These are phyloP conservation scores for Holothuria scabra DNA, from an alignment of 53 echinoderm and acorn worm species.

Conservation along the genomic window DNA sequence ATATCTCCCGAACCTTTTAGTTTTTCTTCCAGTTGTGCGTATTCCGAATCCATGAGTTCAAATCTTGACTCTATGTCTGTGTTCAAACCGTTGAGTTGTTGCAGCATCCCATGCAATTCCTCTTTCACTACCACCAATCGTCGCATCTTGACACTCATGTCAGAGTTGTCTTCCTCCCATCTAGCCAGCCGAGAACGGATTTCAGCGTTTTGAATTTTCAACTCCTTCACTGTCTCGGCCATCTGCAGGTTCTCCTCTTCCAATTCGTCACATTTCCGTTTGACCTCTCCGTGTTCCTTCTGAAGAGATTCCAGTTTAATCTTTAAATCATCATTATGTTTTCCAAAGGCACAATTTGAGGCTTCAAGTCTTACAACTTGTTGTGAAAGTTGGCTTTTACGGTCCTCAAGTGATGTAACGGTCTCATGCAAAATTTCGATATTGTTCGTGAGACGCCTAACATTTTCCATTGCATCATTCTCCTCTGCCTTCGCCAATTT, in stretches of 20 bases:
- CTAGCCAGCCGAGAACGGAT: conserved; percentile 64
- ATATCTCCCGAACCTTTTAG: conserved; percentile 43
- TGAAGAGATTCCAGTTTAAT: conserved; percentile 45
- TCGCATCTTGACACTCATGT: conserved; percentile 67
- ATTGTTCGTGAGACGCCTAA: conserved; percentile 46
- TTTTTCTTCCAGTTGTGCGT: conserved; percentile 64
- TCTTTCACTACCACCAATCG: conserved; percentile 67
- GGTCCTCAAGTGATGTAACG: conserved; percentile 56
- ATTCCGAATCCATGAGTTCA: conserved; percentile 82
- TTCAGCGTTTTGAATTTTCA: conserved; percentile 64
- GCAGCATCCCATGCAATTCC: conserved; percentile 76
- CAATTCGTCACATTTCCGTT: conserved; percentile 52
- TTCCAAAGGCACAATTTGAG: conserved; percentile 47
- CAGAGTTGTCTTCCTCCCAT: conserved; percentile 73
- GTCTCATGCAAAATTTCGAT: conserved; percentile 57
- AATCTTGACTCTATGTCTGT: conserved; percentile 78
- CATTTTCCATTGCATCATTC: conserved; percentile 51
- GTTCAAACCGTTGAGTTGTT: conserved; percentile 74
- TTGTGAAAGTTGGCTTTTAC: conserved; percentile 54
- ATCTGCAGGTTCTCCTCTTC: conserved; percentile 69
- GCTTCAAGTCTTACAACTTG: conserved; percentile 57
- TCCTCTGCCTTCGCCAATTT: conserved; percentile 33
- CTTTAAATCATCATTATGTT: conserved; percentile 54
- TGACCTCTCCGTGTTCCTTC: conserved; percentile 50
- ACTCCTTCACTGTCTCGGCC: conserved; percentile 56